These are phyloP conservation scores for Mastomys coucha DNA, from an alignment of 2,113 vertebrate species.

Conservation along the genomic window DNA sequence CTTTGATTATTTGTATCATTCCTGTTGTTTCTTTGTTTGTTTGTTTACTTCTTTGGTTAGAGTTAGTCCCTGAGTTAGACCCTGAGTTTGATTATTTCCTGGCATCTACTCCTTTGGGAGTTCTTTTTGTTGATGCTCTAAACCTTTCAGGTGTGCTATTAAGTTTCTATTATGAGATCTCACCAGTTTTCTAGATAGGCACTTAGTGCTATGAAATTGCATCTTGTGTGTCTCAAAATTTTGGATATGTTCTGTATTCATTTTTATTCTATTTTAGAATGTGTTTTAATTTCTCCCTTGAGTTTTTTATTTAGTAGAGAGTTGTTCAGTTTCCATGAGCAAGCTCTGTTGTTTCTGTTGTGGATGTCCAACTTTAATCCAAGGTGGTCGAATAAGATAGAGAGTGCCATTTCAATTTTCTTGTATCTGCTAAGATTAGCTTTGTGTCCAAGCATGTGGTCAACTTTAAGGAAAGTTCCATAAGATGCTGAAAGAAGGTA, in stretches of 20 bases:
- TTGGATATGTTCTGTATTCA: background rate
- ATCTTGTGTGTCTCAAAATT: background rate
- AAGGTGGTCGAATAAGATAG: background rate
- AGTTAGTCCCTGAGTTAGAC: no score
- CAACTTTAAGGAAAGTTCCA: background rate
- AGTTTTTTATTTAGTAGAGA: background rate
- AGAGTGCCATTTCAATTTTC: background rate
- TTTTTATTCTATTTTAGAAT: background rate
- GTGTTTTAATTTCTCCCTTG: background rate
- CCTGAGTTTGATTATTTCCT: background rate
- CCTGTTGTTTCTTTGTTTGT: background rate
- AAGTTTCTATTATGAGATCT: background rate
- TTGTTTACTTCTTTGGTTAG: no score
- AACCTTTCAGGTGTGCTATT: background rate
- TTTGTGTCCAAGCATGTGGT: background rate
- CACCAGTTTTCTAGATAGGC: background rate
- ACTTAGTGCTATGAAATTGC: background rate
- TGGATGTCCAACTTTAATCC: background rate
- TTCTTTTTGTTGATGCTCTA: background rate
- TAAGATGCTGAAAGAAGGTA: background rate
- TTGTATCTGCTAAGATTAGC: background rate
- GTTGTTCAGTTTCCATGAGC: background rate
- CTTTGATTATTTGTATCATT: background rate
- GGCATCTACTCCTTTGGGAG: background rate
- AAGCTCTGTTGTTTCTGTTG: background rate